Base-by-base conservation (phyloP, 2,888 invertebrate species). In the Fabriciana adippe region DNA sequence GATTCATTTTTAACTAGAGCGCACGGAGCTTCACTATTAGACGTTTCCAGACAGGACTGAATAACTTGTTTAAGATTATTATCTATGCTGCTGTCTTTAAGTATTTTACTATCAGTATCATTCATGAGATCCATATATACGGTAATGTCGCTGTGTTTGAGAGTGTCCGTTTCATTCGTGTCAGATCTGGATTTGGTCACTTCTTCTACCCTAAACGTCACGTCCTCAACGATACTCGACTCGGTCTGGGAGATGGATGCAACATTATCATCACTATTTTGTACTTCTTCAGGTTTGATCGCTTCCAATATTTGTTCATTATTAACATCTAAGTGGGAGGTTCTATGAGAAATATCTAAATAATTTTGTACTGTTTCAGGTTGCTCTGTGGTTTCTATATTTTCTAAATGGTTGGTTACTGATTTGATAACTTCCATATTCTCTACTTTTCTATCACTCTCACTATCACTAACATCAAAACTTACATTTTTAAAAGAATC, bases 281-380 rank as follows among this genome's bases (percentile, higher is more conserved):
- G 89, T 88, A 89, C 88, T 88, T 76, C 79, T 78, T 83, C 87
- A 88, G 86, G 84, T 81, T 82, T 57, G 21, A 50, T 66, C n/a
- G 56, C 11, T 63, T 68, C 61, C 54, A 65, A 18, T 18, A 45
- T 63, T 68, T 64, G 57, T 68, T 56, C 57, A 65, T 41, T 18
- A 63, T 62, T 69, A 65, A 62, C 54, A 59, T 62, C 55, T 64
- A 72, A 51, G 41, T 59, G 48, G 48, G 50, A 55, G 48, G 50
- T 59, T 47, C 68, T 60, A 62, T 63, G 59, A 64, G 65, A 48
- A 53, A 67, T 54, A 61, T 71, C 71, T 74, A 78, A 71, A 70
- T 78, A 78, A 83, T 72, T 89, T 90, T 90, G 89, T 89, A 89
- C 89, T 88, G 74, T 80, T 78, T 84, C 87, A 89, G 87, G 85